Evolutionary conservation across 2,888 invertebrate genomes (phyloP), one percentile per base, ranked within the genome.

Genomic region (Gasteruption jaculator): DNA sequence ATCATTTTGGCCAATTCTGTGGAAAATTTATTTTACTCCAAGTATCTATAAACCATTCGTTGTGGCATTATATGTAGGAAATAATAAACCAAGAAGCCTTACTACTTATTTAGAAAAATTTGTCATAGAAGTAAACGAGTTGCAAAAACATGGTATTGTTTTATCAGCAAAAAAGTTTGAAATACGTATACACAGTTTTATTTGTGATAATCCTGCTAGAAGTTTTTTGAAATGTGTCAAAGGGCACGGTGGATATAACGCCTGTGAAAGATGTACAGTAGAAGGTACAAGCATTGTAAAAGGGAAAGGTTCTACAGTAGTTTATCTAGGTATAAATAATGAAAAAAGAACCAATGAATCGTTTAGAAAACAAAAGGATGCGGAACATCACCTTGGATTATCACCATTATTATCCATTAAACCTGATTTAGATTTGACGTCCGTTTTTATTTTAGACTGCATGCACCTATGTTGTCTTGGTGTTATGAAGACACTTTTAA

Each of bases 181-280:
- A n/a, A n/a, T n/a, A n/a, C n/a, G n/a, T n/a, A n/a, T n/a, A n/a
- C n/a, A n/a, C n/a, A n/a, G 33, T 30, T 46, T 50, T 38, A 41
- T 50, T 12, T 46, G 46, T 24, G 46, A 50, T 25, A 41, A 41
- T 12, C 48, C 50, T 21, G 50, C 50, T 11, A 36, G 25, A 27
- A 11, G 39, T 3, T 40, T 36, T 16, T 21, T 46, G 5, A 46
- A 46, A 25, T 26, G 38, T n/a, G 31, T 14, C 4, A 43, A 43
- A 10, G 43, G 41, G 2, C 46, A 46, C 20, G 31, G 19, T 1
- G 41, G 30, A 7, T 33, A 30, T 32, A 18, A 14, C 26, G 27
- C 45, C 2, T 41, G 38, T 30, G 41, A 38, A 25, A 15, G 41
- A n/a, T 45, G 45, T n/a, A n/a, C n/a, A n/a, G n/a, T n/a, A n/a